These are phyloP conservation scores for Syrphus vitripennis DNA, from an alignment of 2,888 invertebrate species.

Conservation along the genomic window DNA sequence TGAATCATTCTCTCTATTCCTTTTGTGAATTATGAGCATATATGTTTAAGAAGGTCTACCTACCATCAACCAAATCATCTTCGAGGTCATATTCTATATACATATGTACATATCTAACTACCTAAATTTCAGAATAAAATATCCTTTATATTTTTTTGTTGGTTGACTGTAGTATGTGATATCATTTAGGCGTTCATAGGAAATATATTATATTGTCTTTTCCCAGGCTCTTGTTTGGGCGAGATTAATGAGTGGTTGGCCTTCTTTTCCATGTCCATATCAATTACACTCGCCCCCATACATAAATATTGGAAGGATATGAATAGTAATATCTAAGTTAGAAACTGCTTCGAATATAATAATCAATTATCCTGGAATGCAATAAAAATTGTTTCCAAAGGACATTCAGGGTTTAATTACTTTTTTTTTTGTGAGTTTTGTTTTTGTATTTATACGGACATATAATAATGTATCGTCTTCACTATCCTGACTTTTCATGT, in stretches of 20 bases:
- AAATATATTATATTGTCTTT: conserved; percentile 63
- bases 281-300: conserved; percentile 35
- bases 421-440: conserved; percentile 1
- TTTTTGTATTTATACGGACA: neutral
- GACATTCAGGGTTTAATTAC: conserved; percentile 66
- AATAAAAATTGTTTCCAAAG: conserved; percentile 69
- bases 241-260: conserved; percentile 64
- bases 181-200: conserved; percentile 54
- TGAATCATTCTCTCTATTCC: conserved; percentile 47
- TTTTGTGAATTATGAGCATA: neutral
- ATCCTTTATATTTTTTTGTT: conserved; percentile 34
- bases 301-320: conserved; percentile 45
- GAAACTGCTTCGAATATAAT: conserved; percentile 60
- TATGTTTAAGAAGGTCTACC: conserved; percentile 4
- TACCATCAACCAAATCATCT: conserved; percentile 49
- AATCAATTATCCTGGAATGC: conserved; percentile 70
- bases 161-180: conserved; percentile 43
- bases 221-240: conserved; percentile 37
- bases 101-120: neutral
- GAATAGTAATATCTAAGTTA: conserved; percentile 51
- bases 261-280: conserved; percentile 51
- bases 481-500: neutral
- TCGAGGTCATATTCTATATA: conserved; percentile 39
- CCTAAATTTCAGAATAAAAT: conserved; percentile 27
- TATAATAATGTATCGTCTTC: neutral